Base-by-base conservation (phyloP, 2,113 vertebrate genomes). In the Nothocercus nigrocapillus region DNA sequence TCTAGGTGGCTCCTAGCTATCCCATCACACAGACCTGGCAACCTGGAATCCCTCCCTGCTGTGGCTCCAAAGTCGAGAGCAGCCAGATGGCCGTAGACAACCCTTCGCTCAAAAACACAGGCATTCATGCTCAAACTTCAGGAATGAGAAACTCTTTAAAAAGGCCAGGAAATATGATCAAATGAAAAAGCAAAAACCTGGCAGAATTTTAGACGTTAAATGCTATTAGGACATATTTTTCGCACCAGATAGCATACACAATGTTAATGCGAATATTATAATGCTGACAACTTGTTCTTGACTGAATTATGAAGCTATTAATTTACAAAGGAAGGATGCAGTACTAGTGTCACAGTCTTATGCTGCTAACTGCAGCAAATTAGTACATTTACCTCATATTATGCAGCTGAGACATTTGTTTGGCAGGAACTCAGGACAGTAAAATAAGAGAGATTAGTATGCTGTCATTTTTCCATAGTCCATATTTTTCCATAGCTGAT, bases 161-260 rank as follows among this genome's bases (percentile, higher is more conserved):
- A 87, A 88, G 40, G 45, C 22, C 40, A 62, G 30, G 27, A 83
- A 85, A 85, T 62, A 49, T 25, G 44, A 82, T 22, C 49, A 81
- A 80, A 89, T 0, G 0, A 78, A 88, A 80, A 89, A 56, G 59
- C 38, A 91, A 78, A 91, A 88, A 68, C 7, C 53, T 88, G 64
- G 80, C 69, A 90, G 58, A 85, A 88, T 90, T 89, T 81, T 77
- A 72, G 72, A 66, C 16, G 68, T 84, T 78, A 86, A 89, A 83
- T 34, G 53, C 45, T 53, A 68, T 73, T 16, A 92, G 34, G 58
- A 72, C 24, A 28, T 64, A 58, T 47, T 70, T 72, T 67, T 21
- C 58, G 19, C 22, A 88, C 80, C 73, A 63, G 19, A 78, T 47
- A 82, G 59, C 9, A 24, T 78, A 69, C 4, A 58, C 69, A 70